Evolutionary conservation across 2,888 invertebrate genomes (phyloP).

Genomic region (Netelia fuscicornis): DNA sequence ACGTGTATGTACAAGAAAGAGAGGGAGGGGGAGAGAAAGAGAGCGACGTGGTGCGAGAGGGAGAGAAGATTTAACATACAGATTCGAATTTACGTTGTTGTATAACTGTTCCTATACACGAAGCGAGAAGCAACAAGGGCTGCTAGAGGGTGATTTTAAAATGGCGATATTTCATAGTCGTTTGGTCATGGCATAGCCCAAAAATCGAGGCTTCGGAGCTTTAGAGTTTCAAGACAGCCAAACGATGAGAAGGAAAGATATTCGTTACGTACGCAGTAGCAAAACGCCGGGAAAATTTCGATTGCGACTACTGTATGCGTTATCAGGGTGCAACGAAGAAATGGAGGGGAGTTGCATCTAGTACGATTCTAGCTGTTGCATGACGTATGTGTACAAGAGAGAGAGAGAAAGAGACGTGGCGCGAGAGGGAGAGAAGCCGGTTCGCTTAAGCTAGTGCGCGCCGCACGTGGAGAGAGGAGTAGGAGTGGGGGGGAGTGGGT

Average conservation of each 20-base stretch:
- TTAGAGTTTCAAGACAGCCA: neutral
- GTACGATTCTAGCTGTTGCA: too few relatives aligned
- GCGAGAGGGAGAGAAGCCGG: conserved; percentile 18
- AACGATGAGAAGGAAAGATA: conserved; percentile 43
- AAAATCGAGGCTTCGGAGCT: neutral
- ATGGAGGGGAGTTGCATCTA: too few relatives aligned
- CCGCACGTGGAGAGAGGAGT: conserved; percentile 65
- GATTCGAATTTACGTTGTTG: neutral
- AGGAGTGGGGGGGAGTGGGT: conserved; percentile 22
- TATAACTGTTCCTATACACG: neutral
- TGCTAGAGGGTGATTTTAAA: neutral
- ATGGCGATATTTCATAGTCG: neutral
- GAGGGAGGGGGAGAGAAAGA: neutral
- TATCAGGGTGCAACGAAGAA: too few relatives aligned
- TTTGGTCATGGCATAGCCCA: neutral
- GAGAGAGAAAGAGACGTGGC: conserved; percentile 1
- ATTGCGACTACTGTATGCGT: conserved; percentile 43
- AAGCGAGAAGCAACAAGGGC: conserved; percentile 33
- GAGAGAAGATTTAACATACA: neutral
- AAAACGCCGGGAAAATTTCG: conserved; percentile 44
- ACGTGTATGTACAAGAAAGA: neutral
- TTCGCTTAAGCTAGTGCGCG: conserved; percentile 52
- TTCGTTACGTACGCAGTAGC: conserved; percentile 38
- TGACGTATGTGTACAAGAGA: neutral
- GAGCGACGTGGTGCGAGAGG: neutral